Conservation (phyloP, 2,113 vertebrate species). For the Oncorhynchus masou region DNA sequence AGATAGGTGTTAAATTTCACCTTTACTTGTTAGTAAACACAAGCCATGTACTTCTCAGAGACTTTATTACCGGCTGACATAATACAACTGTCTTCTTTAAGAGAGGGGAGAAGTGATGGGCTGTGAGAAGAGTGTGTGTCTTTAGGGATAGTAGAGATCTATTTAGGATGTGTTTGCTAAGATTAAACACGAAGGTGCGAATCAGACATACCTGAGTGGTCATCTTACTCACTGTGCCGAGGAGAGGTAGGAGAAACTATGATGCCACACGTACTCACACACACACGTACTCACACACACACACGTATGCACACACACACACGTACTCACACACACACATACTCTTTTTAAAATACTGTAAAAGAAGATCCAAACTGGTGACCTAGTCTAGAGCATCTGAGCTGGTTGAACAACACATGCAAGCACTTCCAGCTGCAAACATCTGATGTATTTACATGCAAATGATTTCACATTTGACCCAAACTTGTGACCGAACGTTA, state of each 20-base stretch:
- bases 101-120: neutral
- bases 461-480: neutral
- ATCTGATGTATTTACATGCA: slow-evolving; percentile 28
- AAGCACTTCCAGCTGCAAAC: slow-evolving; percentile 30
- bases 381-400: neutral
- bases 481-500: neutral
- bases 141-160: slow-evolving; percentile 1
- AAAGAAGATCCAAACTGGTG: no score
- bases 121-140: neutral
- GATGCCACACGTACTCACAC: no score
- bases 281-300: no score
- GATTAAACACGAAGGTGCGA: neutral
- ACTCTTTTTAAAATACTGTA: no score
- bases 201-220: slow-evolving; percentile 7
- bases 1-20: slow-evolving; percentile 65
- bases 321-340: no score
- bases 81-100: slow-evolving; percentile 1
- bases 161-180: slow-evolving; percentile 21
- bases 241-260: no score
- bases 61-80: slow-evolving; percentile 33
- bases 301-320: no score
- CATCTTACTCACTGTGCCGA: neutral
- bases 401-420: neutral
- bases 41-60: slow-evolving; percentile 41
- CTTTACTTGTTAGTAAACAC: slow-evolving; percentile 62